Conservation (phyloP, 2,888 invertebrate genomes). For the Aphidius colemani region DNA sequence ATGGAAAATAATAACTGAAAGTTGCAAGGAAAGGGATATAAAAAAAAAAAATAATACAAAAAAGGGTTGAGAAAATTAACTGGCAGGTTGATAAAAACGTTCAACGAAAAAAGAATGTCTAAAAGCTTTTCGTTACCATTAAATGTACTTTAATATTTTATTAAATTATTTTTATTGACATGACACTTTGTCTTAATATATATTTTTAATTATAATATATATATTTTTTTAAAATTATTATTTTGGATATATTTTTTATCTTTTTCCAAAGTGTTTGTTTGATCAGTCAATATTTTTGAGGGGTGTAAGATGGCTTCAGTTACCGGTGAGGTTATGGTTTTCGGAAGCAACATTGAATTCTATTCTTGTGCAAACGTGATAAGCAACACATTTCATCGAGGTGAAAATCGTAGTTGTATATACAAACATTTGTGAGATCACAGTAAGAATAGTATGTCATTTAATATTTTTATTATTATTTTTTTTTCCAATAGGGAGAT, state of each 20-base stretch:
- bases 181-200: conserved; percentile 18
- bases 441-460: conserved; percentile 13
- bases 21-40: conserved; percentile 6
- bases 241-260: background rate
- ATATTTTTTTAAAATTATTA: background rate
- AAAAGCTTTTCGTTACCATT: conserved; percentile 17
- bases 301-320: conserved; percentile 52
- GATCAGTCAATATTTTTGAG: conserved; percentile 51
- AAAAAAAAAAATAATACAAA: conserved; percentile 29
- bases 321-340: conserved; percentile 62
- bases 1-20: conserved; percentile 44
- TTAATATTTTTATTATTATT: conserved; percentile 26
- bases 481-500: conserved; percentile 32
- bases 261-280: conserved; percentile 53
- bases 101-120: conserved; percentile 8
- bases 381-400: conserved; percentile 40
- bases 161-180: background rate
- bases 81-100: conserved; percentile 37
- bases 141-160: background rate
- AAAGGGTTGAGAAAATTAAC: conserved; percentile 52
- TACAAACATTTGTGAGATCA: conserved; percentile 3
- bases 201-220: conserved; percentile 6
- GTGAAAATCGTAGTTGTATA: conserved; percentile 9
- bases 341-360: conserved; percentile 60
- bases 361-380: conserved; percentile 61